phyloP scores from a whole-genome alignment of 2,888 invertebrate species.

The Lamproptera curius region DNA sequence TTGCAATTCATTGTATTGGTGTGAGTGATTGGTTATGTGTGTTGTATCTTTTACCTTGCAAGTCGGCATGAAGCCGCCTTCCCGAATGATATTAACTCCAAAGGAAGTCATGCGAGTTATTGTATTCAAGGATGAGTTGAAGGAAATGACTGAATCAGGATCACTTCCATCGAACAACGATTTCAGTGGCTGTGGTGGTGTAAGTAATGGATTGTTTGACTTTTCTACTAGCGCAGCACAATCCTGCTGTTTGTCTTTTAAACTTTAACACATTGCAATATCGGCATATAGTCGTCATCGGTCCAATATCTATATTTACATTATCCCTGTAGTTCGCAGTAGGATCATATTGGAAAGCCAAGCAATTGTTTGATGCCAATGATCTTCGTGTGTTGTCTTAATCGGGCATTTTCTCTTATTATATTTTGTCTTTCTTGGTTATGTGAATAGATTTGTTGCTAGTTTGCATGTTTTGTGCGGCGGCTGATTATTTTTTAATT shows the following conservation, averaged over 20 bases:
- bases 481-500: too few species aligned
- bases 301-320: conserved; percentile 34
- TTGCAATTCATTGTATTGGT: conserved; percentile 24
- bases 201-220: conserved; percentile 39
- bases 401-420: conserved; percentile 32
- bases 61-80: conserved; percentile 34
- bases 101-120: conserved; percentile 38
- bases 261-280: conserved; percentile 43
- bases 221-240: conserved; percentile 50
- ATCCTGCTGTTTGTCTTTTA: conserved; percentile 42
- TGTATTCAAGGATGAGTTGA: conserved; percentile 33
- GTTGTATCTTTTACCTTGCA: conserved; percentile 32
- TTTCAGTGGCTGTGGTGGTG: conserved; percentile 44
- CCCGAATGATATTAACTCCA: conserved; percentile 33
- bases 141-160: conserved; percentile 33
- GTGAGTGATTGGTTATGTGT: conserved; percentile 24
- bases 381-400: conserved; percentile 32
- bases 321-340: conserved; percentile 34
- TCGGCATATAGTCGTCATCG: conserved; percentile 30
- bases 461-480: conserved; percentile 32
- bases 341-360: conserved; percentile 35
- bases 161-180: conserved; percentile 29
- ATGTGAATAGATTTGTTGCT: conserved; percentile 30
- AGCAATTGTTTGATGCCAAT: conserved; percentile 30
- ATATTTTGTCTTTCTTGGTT: conserved; percentile 30